Base-by-base conservation (phyloP, 1,140 invertebrate genomes). In the Drosophila oshimai region DNA sequence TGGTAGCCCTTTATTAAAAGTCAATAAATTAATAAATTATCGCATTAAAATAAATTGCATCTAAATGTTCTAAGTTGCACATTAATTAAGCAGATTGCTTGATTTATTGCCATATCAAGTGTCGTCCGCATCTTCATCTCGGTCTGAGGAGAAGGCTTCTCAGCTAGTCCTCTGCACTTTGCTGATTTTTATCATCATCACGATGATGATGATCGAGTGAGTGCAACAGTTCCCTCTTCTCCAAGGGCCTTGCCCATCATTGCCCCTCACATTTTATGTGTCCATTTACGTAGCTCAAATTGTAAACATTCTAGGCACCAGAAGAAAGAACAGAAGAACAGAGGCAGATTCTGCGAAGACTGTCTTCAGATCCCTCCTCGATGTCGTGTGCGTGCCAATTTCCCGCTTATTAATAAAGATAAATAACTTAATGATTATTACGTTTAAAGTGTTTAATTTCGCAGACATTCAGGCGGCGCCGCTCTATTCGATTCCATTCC, bases 11-110 rank as follows among this genome's bases (percentile, higher is more conserved):
- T 74, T 74, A 87, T 83, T 86, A 87, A 90, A 87, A 87, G 89
- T 80, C 89, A 90, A 90, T 90, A 90, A 90, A 90, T 90, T 90
- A 90, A 90, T 90, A 90, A 90, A 90, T 89, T 90, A 90, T 90
- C 80, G 80, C 68, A 89, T 89, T 89, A 89, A 89, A 89, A 89
- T 89, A 89, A 89, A 89, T 89, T 79, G 89, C 89, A 90, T 81
- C 80, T 90, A 90, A 90, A 90, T 88, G 89, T 90, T 90, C 89
- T 89, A 89, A 84, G 89, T 77, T 90, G 77, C 78, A 90, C 89
- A 89, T 90, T 90, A 90, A 90, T 90, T 90, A 90, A 90, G 78
- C 70, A 90, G 89, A 90, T 90, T 90, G 89, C 86, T 89, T 90
- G 89, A 90, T 90, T 90, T 90, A 90, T 90, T 87, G 88, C 72